phyloP scores from a whole-genome alignment of 2,888 invertebrate genomes.

The Nowickia ferox region DNA sequence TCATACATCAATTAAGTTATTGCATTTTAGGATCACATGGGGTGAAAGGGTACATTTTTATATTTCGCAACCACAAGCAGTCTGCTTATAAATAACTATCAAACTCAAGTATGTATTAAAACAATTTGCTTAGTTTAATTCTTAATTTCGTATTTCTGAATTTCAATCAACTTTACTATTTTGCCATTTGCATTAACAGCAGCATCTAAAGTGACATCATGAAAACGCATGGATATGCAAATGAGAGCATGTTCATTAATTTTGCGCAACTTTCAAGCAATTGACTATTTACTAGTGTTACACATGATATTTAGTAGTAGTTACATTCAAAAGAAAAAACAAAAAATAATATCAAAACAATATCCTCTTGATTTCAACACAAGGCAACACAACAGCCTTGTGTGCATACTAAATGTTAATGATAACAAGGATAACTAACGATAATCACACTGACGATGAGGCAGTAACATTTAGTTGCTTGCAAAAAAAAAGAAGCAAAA shows the following conservation, averaged over 20 bases:
- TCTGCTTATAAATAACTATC: too few relatives aligned
- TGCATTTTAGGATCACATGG: too few relatives aligned
- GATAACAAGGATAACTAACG: slow-evolving; percentile 44
- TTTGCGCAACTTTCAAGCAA: slow-evolving; percentile 71
- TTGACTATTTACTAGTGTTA: slow-evolving; percentile 70
- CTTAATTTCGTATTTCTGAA: too few relatives aligned
- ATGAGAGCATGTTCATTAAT: slow-evolving; percentile 72
- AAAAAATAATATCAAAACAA: background rate
- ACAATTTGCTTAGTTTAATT: too few relatives aligned
- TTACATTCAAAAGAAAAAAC: slow-evolving; percentile 6
- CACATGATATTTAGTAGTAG: slow-evolving; percentile 61
- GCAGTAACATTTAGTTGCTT: slow-evolving; percentile 10
- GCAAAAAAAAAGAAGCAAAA: background rate
- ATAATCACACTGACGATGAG: slow-evolving; percentile 30
- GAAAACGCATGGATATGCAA: slow-evolving; percentile 70
- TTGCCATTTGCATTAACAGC: background rate
- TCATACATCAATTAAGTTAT: too few relatives aligned
- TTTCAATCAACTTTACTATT: too few relatives aligned
- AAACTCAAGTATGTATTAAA: too few relatives aligned
- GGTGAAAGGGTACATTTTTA: too few relatives aligned
- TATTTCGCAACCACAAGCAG: too few relatives aligned
- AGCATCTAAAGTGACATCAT: slow-evolving; percentile 31
- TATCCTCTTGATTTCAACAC: slow-evolving; percentile 70
- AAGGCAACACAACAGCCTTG: too few relatives aligned
- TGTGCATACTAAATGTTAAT: slow-evolving; percentile 53